Evolutionary conservation across 2,113 vertebrate genomes (phyloP).

Genomic region (Edolisoma coerulescens): DNA sequence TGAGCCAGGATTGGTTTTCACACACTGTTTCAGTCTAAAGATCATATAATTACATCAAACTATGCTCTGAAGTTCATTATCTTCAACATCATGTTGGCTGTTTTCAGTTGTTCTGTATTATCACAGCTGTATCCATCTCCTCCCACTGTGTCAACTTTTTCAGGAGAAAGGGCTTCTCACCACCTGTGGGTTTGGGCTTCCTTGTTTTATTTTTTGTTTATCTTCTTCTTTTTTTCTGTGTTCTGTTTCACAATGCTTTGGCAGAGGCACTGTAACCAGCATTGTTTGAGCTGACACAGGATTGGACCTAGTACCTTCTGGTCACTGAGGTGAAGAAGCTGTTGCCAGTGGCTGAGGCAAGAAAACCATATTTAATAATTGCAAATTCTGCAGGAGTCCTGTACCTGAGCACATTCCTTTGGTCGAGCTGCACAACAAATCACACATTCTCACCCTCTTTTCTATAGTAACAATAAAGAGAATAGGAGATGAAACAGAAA

Average conservation of each 20-base stretch:
- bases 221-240: neutral
- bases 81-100: neutral
- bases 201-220: neutral
- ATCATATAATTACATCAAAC: neutral
- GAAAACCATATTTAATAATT: neutral
- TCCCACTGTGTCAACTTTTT: neutral
- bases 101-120: neutral
- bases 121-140: neutral
- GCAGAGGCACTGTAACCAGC: neutral
- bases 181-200: neutral
- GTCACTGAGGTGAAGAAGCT: neutral
- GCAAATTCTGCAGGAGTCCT: neutral
- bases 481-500: neutral
- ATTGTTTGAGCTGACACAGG: neutral
- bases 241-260: neutral
- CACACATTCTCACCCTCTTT: neutral
- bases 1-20: neutral
- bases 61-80: neutral
- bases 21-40: neutral
- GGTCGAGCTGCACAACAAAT: neutral
- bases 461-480: neutral
- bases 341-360: neutral
- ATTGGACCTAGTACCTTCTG: neutral
- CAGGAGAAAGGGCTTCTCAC: neutral
- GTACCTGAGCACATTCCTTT: neutral